Conservation (phyloP, 2,888 invertebrate species). For the Drosophila multiciliata region DNA sequence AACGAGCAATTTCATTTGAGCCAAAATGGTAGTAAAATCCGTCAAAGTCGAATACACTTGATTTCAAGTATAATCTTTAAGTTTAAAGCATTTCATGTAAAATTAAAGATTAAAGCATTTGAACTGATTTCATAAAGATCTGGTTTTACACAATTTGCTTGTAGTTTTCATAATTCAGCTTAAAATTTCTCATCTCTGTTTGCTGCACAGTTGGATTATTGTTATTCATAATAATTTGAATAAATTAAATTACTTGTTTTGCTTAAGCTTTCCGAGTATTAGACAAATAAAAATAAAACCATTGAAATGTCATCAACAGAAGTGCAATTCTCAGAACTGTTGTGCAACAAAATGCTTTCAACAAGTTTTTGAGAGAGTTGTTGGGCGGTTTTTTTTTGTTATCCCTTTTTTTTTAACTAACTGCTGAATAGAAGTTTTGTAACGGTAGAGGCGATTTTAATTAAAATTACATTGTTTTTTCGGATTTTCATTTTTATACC, state of each 20-base stretch:
- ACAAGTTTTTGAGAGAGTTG: slow-evolving; percentile 15
- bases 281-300: slow-evolving; percentile 2
- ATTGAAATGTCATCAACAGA: slow-evolving; percentile 37
- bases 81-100: background rate
- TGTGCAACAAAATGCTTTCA: slow-evolving; percentile 7
- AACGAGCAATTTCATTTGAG: slow-evolving; percentile 21
- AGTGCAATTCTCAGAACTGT: slow-evolving; percentile 17
- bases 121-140: background rate
- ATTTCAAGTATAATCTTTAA: background rate
- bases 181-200: background rate
- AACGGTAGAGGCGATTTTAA: slow-evolving; percentile 61
- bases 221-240: slow-evolving; percentile 1
- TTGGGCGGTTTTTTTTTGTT: slow-evolving; percentile 2
- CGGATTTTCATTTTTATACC: slow-evolving; percentile 12
- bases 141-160: background rate
- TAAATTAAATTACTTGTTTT: slow-evolving; percentile 8
- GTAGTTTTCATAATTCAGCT: background rate
- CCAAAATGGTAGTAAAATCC: background rate
- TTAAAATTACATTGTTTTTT: slow-evolving; percentile 64
- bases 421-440: slow-evolving; percentile 21
- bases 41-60: slow-evolving; percentile 2
- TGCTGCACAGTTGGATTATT: background rate
- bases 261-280: slow-evolving; percentile 1
- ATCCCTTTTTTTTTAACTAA: slow-evolving; percentile 23
- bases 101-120: slow-evolving; percentile 1